These are phyloP conservation scores for Standfussiana lucernea DNA, from an alignment of 2,888 invertebrate species.

Conservation along the genomic window DNA sequence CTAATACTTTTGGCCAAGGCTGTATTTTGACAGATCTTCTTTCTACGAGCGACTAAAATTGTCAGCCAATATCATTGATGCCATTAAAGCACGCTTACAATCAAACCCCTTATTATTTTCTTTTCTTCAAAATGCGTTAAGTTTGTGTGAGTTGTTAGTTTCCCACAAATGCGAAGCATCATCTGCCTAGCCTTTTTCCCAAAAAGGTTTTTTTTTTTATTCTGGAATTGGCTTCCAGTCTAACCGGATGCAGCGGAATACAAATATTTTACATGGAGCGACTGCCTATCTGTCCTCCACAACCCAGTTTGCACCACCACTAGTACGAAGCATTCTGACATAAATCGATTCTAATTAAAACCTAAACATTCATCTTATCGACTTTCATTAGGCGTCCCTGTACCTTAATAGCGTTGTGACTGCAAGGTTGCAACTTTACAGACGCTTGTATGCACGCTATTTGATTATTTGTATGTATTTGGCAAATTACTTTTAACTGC, in stretches of 20 bases:
- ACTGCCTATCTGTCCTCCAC: no score
- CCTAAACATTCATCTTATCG: slow-evolving; percentile 83
- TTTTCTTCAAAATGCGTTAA: not conserved
- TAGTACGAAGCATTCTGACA: slow-evolving; percentile 68
- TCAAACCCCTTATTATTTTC: not conserved
- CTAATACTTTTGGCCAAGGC: no score
- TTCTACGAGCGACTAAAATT: not conserved
- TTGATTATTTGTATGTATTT: slow-evolving; percentile 11
- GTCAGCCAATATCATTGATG: not conserved
- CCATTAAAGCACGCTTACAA: not conserved
- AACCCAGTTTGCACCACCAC: no score
- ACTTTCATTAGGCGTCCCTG: slow-evolving; percentile 82
- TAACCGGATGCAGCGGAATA: no score
- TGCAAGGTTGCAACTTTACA: slow-evolving; percentile 75
- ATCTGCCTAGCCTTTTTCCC: no score
- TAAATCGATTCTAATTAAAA: slow-evolving; percentile 83
- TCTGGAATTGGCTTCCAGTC: no score
- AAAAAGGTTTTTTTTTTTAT: no score
- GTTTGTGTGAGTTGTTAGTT: not conserved
- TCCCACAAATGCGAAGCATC: no score
- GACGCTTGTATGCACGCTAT: slow-evolving; percentile 60
- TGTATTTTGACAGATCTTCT: not conserved
- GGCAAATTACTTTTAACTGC: not conserved
- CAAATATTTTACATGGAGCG: no score
- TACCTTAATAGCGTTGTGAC: slow-evolving; percentile 78